These are phyloP conservation scores for Melanerpes aurifrons DNA, from an alignment of 2,113 vertebrate genomes.

Conservation along the genomic window DNA sequence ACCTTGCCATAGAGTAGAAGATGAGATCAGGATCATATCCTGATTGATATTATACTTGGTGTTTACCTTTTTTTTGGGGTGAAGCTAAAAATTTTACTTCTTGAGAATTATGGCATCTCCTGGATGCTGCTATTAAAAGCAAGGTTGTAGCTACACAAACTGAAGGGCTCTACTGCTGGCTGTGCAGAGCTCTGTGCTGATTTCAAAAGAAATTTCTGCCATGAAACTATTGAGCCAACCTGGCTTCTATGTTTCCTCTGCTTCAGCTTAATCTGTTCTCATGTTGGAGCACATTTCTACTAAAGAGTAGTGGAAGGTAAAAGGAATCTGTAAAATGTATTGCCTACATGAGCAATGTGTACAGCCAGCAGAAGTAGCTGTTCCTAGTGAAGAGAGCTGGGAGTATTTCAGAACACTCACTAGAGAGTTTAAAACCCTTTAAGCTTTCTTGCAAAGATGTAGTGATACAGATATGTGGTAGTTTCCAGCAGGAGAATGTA, in stretches of 20 bases:
- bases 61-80: neutral
- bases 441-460: conserved; percentile 4
- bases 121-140: neutral
- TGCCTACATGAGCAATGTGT: neutral
- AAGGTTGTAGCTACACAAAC: neutral
- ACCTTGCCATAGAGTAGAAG: neutral
- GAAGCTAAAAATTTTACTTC: neutral
- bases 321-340: conserved; percentile 45
- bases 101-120: neutral
- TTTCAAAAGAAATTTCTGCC: neutral
- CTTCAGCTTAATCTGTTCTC: conserved; percentile 15
- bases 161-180: neutral
- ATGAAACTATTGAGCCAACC: neutral
- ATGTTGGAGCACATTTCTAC: neutral
- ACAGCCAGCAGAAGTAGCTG: conserved; percentile 38
- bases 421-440: neutral
- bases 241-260: neutral
- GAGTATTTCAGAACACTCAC: neutral
- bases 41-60: neutral
- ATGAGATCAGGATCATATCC: neutral
- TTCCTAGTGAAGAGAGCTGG: neutral
- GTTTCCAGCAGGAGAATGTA: conserved; percentile 25
- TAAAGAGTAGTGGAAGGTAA: neutral
- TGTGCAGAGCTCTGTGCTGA: neutral
- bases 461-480: neutral